Evolutionary conservation across 2,113 vertebrate species (phyloP).

Genomic region (Neotoma lepida): DNA sequence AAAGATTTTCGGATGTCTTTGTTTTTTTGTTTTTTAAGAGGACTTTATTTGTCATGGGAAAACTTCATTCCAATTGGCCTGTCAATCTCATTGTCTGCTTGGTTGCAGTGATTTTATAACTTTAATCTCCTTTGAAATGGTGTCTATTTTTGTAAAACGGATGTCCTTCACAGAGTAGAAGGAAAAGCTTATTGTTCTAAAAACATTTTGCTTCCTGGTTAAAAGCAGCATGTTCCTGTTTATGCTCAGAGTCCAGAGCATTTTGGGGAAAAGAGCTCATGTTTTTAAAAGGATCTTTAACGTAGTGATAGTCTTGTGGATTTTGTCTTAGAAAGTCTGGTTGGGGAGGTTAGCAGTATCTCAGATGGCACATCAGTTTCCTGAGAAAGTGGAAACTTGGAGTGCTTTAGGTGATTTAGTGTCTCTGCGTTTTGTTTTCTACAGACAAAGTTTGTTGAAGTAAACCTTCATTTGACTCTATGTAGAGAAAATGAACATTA

Average conservation of each 20-base stretch:
- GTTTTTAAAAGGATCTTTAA: neutral
- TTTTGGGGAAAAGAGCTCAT: neutral
- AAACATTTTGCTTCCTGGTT: conserved; percentile 65
- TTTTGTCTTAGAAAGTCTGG: neutral
- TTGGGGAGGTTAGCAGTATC: neutral
- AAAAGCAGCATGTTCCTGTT: conserved; percentile 64
- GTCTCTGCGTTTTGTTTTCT: neutral
- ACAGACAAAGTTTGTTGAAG: neutral
- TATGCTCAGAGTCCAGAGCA: conserved; percentile 45
- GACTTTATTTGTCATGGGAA: conserved; percentile 9
- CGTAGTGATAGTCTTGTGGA: neutral
- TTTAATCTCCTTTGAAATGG: conserved; percentile 44
- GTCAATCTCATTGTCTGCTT: neutral
- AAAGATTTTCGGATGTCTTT: neutral
- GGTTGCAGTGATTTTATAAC: neutral
- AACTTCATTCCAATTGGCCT: neutral
- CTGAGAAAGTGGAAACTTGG: neutral
- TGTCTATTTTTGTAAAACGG: conserved; percentile 68
- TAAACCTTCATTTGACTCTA: neutral
- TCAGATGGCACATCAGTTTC: neutral
- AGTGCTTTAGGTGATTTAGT: neutral
- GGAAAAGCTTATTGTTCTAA: conserved; percentile 70
- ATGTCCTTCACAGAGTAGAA: conserved; percentile 66
- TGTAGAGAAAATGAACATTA: neutral
- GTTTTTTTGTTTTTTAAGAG: neutral